Evolutionary conservation across 2,888 invertebrate species (phyloP).

Genomic region (Scaptomyza flava): DNA sequence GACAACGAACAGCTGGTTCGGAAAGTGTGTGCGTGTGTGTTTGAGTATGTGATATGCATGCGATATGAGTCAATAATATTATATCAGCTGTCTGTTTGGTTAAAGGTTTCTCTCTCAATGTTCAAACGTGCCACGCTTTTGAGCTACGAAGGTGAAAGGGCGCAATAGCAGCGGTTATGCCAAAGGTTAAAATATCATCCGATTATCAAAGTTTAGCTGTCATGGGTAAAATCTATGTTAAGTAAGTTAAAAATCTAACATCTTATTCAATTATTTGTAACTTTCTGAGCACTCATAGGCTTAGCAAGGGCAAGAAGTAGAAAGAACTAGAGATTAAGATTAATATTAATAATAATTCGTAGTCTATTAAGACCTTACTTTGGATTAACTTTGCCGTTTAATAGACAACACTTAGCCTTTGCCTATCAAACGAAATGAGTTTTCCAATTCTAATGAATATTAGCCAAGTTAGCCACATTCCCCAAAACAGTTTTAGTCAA

Average conservation of each 20-base stretch:
- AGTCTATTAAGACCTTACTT: too few species aligned
- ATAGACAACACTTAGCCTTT: too few species aligned
- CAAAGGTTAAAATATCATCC: conserved; percentile 31
- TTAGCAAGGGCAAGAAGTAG: too few species aligned
- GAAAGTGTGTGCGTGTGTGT: conserved; percentile 20
- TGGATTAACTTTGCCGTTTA: too few species aligned
- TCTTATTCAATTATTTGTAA: too few species aligned
- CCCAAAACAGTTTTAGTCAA: background rate
- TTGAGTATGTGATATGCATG: conserved; percentile 51
- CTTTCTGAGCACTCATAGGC: too few species aligned
- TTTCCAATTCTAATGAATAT: background rate
- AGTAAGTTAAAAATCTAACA: too few species aligned
- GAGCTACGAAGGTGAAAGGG: conserved; percentile 31
- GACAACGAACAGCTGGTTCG: conserved; percentile 48
- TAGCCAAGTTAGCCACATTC: background rate
- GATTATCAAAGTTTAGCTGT: conserved; percentile 52
- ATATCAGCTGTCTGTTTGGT: conserved; percentile 71
- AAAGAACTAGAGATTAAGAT: too few species aligned
- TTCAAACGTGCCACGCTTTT: conserved; percentile 21
- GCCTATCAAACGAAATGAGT: background rate
- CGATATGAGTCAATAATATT: conserved; percentile 78
- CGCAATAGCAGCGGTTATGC: conserved; percentile 21
- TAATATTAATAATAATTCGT: too few species aligned
- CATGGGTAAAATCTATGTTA: too few species aligned
- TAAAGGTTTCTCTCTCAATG: conserved; percentile 16